Percentiles rank a stretch among this genome's conserved stretches.
Conservation (phyloP, 2,888 invertebrate genomes). For the Carpatolechia fugitivella region DNA sequence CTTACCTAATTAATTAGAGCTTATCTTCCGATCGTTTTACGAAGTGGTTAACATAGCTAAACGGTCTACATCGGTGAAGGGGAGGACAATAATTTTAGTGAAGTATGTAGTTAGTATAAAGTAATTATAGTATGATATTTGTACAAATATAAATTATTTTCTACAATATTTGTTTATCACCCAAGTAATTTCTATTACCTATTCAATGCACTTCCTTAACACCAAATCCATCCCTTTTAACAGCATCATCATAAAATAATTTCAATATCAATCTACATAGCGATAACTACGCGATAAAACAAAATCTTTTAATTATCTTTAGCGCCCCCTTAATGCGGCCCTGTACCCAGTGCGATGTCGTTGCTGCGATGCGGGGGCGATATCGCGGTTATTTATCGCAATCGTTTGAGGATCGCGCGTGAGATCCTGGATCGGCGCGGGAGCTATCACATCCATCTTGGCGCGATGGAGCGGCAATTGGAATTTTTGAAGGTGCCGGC, state of each 20-base stretch:
- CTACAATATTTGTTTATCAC: no score
- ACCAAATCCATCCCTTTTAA: no score
- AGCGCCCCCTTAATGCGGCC: conserved; percentile 17
- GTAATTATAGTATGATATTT: conserved; percentile 6
- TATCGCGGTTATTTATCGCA: conserved; percentile 62
- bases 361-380: conserved; percentile 55
- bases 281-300: no score
- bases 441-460: conserved; percentile 49
- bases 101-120: conserved; percentile 37
- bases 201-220: no score
- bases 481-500: not conserved
- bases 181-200: no score
- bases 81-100: conserved; percentile 47
- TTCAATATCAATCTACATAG: no score
- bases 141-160: no score
- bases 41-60: conserved; percentile 33
- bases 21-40: conserved; percentile 41
- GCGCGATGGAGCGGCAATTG: conserved; percentile 43
- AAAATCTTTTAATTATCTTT: not conserved
- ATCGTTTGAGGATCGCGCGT: conserved; percentile 48
- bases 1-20: conserved; percentile 61
- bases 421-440: conserved; percentile 44
- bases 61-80: conserved; percentile 52
- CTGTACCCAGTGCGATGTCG: conserved; percentile 33
- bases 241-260: no score